phyloP scores from a whole-genome alignment of 2,113 vertebrate species.

The Picathartes gymnocephalus region DNA sequence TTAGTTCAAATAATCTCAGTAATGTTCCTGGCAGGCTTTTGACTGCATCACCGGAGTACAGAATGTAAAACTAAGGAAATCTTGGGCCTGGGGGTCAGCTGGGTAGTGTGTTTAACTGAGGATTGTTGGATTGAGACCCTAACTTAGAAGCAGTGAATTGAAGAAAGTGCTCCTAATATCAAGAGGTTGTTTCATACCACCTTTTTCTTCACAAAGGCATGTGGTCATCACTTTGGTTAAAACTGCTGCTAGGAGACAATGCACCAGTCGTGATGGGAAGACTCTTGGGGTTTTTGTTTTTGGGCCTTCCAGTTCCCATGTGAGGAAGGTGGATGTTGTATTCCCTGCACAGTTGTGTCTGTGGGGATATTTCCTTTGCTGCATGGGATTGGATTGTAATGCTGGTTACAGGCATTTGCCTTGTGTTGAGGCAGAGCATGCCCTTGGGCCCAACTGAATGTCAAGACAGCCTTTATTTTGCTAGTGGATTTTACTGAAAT shows the following conservation, averaged over 20 bases:
- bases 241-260: not conserved
- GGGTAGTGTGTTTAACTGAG: not conserved
- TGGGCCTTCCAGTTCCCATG: not conserved
- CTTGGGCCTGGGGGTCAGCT: not conserved
- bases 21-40: not conserved
- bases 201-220: not conserved
- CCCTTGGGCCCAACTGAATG: not conserved
- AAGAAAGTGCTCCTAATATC: not conserved
- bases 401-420: not conserved
- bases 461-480: not conserved
- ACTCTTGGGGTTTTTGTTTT: not conserved
- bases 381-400: not conserved
- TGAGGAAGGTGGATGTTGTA: fast-evolving
- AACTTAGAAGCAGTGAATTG: not conserved
- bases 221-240: not conserved
- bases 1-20: not conserved
- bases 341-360: not conserved
- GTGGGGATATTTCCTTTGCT: not conserved
- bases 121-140: not conserved
- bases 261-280: not conserved
- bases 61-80: not conserved
- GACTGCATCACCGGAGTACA: not conserved
- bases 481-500: not conserved
- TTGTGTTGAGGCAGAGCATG: fast-evolving
- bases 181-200: fast-evolving